A percentile compares a stretch with the other conserved stretches of the same genome.
phyloP scores from a whole-genome alignment of 2,888 invertebrate species.

The Drosophila quasianomalipes region DNA sequence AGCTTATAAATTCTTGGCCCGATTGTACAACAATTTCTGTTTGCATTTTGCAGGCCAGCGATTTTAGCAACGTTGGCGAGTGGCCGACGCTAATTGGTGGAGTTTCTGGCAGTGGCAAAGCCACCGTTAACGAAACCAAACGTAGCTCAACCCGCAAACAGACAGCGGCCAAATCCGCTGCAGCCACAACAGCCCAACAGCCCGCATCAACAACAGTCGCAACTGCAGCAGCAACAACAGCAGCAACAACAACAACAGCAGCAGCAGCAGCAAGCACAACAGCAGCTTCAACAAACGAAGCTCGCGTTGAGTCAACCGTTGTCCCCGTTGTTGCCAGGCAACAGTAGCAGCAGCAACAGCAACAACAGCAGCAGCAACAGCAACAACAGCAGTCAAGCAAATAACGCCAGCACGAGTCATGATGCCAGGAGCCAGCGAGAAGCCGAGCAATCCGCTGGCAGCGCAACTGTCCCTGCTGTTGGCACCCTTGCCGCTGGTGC shows the following conservation, averaged over 20 bases:
- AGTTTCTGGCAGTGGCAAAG: constrained; percentile 86
- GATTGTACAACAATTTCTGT: neutral
- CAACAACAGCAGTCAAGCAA: constrained; percentile 45
- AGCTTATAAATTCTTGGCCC: neutral
- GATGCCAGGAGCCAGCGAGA: constrained; percentile 75
- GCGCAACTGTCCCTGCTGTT: constrained; percentile 63
- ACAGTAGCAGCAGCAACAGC: constrained; percentile 33
- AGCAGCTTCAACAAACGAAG: constrained; percentile 48
- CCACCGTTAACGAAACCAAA: constrained; percentile 85
- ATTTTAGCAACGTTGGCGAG: constrained; percentile 95
- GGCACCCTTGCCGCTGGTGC: constrained; percentile 66
- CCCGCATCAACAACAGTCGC: constrained; percentile 26
- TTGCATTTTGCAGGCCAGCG: constrained; percentile 88
- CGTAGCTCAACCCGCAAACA: constrained; percentile 79
- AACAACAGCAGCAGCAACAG: constrained; percentile 46
- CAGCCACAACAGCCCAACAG: constrained; percentile 22
- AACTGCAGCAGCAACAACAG: constrained; percentile 12
- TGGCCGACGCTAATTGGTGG: constrained; percentile 93
- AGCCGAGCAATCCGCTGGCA: constrained; percentile 59
- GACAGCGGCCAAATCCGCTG: constrained; percentile 50
- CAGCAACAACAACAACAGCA: constrained; percentile 24
- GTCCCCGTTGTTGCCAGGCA: constrained; percentile 27
- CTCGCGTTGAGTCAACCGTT: constrained; percentile 49
- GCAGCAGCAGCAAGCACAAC: constrained; percentile 34
- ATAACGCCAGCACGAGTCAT: constrained; percentile 67